Conservation (phyloP, 1,140 invertebrate species). For the Aethina tumida region DNA sequence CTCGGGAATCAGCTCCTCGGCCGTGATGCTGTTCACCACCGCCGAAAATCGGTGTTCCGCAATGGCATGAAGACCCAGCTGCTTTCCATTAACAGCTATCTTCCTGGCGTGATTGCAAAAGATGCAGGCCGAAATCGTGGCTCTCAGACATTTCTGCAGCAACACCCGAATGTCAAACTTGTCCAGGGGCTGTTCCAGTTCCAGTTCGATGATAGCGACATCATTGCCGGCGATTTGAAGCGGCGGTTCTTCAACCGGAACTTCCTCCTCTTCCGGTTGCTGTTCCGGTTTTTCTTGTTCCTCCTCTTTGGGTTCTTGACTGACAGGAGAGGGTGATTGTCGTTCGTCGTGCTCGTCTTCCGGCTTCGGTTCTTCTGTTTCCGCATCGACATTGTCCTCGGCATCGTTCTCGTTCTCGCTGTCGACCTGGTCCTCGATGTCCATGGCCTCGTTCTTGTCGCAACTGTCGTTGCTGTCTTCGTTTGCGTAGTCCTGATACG, state of each 20-base stretch:
- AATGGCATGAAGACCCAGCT: constrained; percentile 66
- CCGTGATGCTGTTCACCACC: constrained; percentile 59
- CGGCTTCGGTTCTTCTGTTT: constrained; percentile 4
- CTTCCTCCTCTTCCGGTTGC: constrained; percentile 13
- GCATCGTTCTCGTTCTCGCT: constrained; percentile 25
- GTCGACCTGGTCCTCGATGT: constrained; percentile 31
- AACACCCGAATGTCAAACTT: constrained; percentile 59
- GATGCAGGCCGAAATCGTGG: constrained; percentile 57
- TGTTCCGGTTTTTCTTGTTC: constrained; percentile 3
- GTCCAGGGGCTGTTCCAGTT: constrained; percentile 60
- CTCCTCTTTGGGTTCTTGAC: too few relatives aligned
- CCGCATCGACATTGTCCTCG: constrained; percentile 13
- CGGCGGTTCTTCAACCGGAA: constrained; percentile 18
- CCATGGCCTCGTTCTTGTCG: constrained; percentile 45
- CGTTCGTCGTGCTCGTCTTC: constrained; percentile 4
- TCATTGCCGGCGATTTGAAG: constrained; percentile 47
- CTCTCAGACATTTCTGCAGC: constrained; percentile 58
- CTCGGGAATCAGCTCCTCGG: constrained; percentile 59
- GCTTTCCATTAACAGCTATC: constrained; percentile 71
- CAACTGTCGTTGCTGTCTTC: constrained; percentile 44
- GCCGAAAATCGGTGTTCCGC: constrained; percentile 64
- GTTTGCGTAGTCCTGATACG: constrained; percentile 18
- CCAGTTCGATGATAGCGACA: constrained; percentile 56
- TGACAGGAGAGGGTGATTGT: too few relatives aligned
- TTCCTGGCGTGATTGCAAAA: constrained; percentile 76